Conservation (phyloP, 2,888 invertebrate genomes). For the Drosophila recens region DNA sequence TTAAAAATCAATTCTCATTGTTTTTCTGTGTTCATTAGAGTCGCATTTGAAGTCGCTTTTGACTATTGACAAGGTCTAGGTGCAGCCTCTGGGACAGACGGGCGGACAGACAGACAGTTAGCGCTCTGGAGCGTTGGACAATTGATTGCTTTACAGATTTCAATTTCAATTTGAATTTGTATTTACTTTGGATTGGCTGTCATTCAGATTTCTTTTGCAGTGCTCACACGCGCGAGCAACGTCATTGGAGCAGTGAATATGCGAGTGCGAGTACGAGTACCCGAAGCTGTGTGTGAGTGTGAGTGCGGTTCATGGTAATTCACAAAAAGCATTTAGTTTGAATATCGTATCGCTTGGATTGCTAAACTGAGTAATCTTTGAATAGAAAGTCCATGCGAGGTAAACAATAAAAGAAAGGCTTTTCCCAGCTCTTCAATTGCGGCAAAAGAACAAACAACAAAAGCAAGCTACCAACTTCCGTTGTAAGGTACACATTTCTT, state of each 20-base stretch:
- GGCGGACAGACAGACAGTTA: slow-evolving; percentile 17
- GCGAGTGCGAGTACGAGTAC: slow-evolving; percentile 16
- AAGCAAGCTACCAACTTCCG: slow-evolving; percentile 40
- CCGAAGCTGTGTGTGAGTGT: neutral
- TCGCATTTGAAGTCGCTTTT: slow-evolving; percentile 62
- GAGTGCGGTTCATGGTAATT: slow-evolving; percentile 46
- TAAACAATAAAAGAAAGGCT: slow-evolving; percentile 43
- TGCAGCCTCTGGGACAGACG: slow-evolving; percentile 67
- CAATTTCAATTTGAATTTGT: slow-evolving; percentile 65
- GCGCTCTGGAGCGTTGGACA: slow-evolving; percentile 67
- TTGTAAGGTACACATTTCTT: slow-evolving; percentile 19
- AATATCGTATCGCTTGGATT: slow-evolving; percentile 12
- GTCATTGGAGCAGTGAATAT: slow-evolving; percentile 57
- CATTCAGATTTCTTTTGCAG: slow-evolving; percentile 71
- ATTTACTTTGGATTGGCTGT: slow-evolving; percentile 58
- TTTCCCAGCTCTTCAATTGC: slow-evolving; percentile 36
- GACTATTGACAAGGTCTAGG: slow-evolving; percentile 81
- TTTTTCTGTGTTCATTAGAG: slow-evolving; percentile 62
- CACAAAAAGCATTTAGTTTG: slow-evolving; percentile 20
- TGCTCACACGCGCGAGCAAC: slow-evolving; percentile 58
- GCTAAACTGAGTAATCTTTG: slow-evolving; percentile 33
- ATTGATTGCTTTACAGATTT: slow-evolving; percentile 67
- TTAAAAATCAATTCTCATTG: slow-evolving; percentile 71
- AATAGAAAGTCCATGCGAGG: slow-evolving; percentile 40
- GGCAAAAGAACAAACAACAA: slow-evolving; percentile 51